Base-by-base conservation (phyloP, 1,140 invertebrate species). In the Thaumetopoea pityocampa region DNA sequence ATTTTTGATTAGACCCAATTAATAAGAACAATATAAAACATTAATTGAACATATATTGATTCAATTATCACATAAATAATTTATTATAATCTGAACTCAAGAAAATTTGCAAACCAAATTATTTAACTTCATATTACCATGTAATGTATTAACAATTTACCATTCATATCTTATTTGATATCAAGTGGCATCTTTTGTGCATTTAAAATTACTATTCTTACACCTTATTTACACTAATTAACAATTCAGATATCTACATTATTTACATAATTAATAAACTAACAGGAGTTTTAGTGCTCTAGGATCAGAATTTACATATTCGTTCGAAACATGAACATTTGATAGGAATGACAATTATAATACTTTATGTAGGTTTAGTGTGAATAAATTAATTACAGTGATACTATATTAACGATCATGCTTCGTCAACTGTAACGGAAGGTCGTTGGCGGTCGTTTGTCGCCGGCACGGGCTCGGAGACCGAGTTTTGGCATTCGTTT, bases 351-450 rank as follows among this genome's bases (percentile, higher is more conserved):
- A 57, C 51, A 40, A 51, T 56, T 43, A 26, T 64, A 59, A 64
- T 71, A 63, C 54, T 62, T 49, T 54, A 63, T 50, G 61, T 48
- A 44, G 41, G 50, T 54, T 53, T 53, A 64, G 43, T 38, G 49
- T 54, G 53, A 55, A 64, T 56, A 62, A 66, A 67, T 67, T 60
- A 65, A 61, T 53, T 57, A 61, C 36, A 23, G 42, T 50, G 51
- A 56, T 51, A 44, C 27, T 42, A 46, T 48, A 70, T 79, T 67
- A 86, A 60, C 85, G 85, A 50, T 86, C 81, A 49, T 85, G 84
- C 54, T 86, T 86, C 17, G 85, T 86, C 34, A 86, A 67, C 53
- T 86, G 82, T 44, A 85, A 52, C 7, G 85, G 85, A 43, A 85
- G 57, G 44, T 83, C 79, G 44, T 67, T 84, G 33, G 64, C 56